Percentiles rank a stretch among this genome's conserved stretches.
These are phyloP conservation scores for Triops longicaudatus DNA, from an alignment of 1,140 invertebrate species.

Conservation along the genomic window DNA sequence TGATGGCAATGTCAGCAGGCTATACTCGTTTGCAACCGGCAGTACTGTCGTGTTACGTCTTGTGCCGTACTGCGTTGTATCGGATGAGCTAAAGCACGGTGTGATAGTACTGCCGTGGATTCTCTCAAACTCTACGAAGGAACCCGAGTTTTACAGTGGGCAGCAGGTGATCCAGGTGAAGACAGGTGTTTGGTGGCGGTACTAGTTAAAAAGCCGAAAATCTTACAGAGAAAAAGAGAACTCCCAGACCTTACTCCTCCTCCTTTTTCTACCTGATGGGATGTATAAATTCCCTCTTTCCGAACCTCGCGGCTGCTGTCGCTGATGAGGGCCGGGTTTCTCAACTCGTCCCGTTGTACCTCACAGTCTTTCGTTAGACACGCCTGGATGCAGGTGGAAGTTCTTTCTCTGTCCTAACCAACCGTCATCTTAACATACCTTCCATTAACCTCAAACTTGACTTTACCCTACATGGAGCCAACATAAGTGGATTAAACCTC, in stretches of 20 bases:
- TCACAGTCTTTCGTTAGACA: not conserved
- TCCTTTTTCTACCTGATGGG: not conserved
- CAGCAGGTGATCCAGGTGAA: not conserved
- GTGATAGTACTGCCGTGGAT: no score
- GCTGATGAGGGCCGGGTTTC: constrained; percentile 13
- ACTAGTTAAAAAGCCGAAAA: not conserved
- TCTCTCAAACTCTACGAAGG: no score
- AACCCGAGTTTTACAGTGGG: not conserved
- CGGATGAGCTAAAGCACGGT: no score
- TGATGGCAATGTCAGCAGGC: no score
- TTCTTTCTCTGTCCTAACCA: not conserved
- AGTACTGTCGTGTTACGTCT: no score
- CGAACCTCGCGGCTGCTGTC: not conserved
- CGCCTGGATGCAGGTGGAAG: not conserved
- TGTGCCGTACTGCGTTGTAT: no score
- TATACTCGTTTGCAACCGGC: no score
- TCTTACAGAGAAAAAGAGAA: not conserved
- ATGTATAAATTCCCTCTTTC: not conserved
- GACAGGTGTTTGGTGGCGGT: constrained; percentile 13
- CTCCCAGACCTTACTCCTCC: not conserved
- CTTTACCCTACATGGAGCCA: no score
- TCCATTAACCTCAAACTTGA: no score
- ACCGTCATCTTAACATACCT: no score
- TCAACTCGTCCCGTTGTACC: not conserved
- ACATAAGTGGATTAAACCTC: no score